These are phyloP conservation scores for Gambelia wislizenii DNA, from an alignment of 2,797 vertebrate species.

Conservation along the genomic window DNA sequence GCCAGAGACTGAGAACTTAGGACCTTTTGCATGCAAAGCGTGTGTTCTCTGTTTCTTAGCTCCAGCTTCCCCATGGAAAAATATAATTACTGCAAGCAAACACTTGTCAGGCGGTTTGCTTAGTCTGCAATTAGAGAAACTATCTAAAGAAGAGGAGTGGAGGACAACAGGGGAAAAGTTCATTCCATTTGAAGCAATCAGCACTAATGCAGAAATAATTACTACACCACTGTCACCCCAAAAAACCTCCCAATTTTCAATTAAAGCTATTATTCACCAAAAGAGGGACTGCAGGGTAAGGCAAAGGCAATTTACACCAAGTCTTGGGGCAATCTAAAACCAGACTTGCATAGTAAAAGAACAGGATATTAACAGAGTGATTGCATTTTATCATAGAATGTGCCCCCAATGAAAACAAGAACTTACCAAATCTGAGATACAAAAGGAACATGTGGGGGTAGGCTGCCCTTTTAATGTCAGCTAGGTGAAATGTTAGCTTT, in stretches of 20 bases:
- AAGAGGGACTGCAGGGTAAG: slow-evolving; percentile 34
- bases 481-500: not conserved
- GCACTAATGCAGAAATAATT: slow-evolving; percentile 30
- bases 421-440: slow-evolving; percentile 12
- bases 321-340: slow-evolving; percentile 39
- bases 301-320: slow-evolving; percentile 22
- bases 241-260: slow-evolving; percentile 33
- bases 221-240: not conserved
- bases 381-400: slow-evolving; percentile 6
- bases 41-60: slow-evolving; percentile 6
- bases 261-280: slow-evolving; percentile 15
- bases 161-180: slow-evolving; percentile 48
- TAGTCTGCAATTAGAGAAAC: slow-evolving; percentile 38
- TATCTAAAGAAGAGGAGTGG: slow-evolving; percentile 29
- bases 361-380: slow-evolving; percentile 26
- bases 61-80: slow-evolving; percentile 25
- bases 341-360: slow-evolving; percentile 33
- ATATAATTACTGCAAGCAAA: slow-evolving; percentile 39
- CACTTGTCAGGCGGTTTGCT: slow-evolving; percentile 33
- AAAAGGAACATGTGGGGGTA: slow-evolving; percentile 22
- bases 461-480: too few relatives aligned
- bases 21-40: not conserved
- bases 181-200: slow-evolving; percentile 41
- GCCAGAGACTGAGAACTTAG: not conserved
- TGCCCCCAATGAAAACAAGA: slow-evolving; percentile 36